phyloP scores from a whole-genome alignment of 2,113 vertebrate species.

The Nestor notabilis region DNA sequence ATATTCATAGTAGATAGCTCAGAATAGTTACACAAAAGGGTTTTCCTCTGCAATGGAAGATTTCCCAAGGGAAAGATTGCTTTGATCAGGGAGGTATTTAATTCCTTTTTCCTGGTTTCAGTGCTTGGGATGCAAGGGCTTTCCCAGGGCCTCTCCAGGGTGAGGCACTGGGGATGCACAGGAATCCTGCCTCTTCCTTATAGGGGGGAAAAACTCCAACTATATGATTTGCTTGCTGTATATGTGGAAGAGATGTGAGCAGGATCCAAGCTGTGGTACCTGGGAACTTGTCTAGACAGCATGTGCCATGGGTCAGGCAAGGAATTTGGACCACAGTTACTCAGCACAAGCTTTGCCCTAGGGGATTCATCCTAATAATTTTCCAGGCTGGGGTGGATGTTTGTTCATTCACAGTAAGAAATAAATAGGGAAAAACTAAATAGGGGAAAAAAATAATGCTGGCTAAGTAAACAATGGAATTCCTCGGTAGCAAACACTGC shows the following conservation, averaged over 20 bases:
- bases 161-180: neutral
- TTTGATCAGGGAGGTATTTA: neutral
- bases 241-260: neutral
- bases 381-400: neutral
- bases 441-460: neutral
- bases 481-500: neutral
- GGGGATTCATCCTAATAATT: neutral
- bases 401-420: neutral
- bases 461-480: neutral
- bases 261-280: neutral
- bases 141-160: neutral
- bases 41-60: neutral
- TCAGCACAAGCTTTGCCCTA: neutral
- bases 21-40: neutral
- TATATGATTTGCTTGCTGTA: neutral
- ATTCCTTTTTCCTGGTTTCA: neutral
- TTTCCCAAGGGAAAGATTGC: neutral
- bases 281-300: neutral
- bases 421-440: neutral
- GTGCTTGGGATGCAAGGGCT: neutral
- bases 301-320: accelerated
- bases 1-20: neutral
- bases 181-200: neutral
- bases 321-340: neutral
- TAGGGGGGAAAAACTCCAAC: accelerated